These are phyloP conservation scores for Drosophila bocqueti DNA, from an alignment of 1,140 invertebrate species.

Conservation along the genomic window DNA sequence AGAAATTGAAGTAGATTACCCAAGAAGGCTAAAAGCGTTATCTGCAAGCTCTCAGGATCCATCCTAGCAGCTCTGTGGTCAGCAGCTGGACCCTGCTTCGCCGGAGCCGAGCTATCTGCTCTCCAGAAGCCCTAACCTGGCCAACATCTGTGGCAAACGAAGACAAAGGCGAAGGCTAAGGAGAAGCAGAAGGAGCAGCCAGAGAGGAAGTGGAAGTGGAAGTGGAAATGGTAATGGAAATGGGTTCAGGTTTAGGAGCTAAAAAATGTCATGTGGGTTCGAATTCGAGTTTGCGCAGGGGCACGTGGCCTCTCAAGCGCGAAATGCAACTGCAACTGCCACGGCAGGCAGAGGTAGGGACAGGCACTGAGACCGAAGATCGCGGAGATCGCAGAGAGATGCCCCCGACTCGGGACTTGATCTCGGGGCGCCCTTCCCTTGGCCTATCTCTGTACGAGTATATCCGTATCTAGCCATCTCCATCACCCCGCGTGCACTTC, in stretches of 20 bases:
- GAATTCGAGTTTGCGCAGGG: conserved; percentile 53
- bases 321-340: conserved; percentile 63
- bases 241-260: conserved; percentile 29
- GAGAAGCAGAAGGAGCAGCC: background rate
- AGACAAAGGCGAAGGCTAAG: background rate
- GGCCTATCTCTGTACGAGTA: conserved; percentile 9
- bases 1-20: no score
- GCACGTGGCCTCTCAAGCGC: conserved; percentile 81
- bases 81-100: conserved; percentile 10
- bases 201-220: background rate
- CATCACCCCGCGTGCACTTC: conserved; percentile 59
- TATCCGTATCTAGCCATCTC: conserved; percentile 36
- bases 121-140: background rate
- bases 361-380: background rate
- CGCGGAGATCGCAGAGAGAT: conserved; percentile 22
- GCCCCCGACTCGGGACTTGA: conserved; percentile 49
- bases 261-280: conserved; percentile 77
- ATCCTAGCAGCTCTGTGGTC: background rate
- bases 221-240: conserved; percentile 1
- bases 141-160: conserved; percentile 19
- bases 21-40: background rate
- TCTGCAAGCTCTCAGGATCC: background rate
- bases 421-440: conserved; percentile 28
- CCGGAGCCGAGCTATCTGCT: background rate
- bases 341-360: conserved; percentile 4